phyloP scores from a whole-genome alignment of 2,888 invertebrate genomes.

The Baccha elongata region DNA sequence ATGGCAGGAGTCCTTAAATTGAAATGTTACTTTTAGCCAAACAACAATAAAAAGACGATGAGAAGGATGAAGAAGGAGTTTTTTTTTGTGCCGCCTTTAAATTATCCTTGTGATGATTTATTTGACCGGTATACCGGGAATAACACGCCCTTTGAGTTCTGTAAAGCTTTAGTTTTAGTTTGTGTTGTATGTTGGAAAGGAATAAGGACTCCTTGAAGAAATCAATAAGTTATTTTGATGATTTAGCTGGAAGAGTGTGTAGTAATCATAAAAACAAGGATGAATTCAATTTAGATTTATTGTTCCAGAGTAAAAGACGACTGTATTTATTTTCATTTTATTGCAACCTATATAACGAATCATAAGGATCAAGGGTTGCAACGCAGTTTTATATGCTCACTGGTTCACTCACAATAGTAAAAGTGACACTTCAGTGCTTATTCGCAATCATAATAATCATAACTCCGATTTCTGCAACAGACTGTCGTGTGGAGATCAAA shows the following conservation, averaged over 20 bases:
- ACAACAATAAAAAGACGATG: conserved; percentile 31
- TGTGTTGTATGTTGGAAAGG: conserved; percentile 14
- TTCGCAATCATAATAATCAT: conserved; percentile 70
- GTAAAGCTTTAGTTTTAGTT: conserved; percentile 19
- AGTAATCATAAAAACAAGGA: conserved; percentile 37
- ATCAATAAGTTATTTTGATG: conserved; percentile 70
- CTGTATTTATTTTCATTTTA: conserved; percentile 57
- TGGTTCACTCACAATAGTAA: conserved; percentile 34
- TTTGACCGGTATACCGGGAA: conserved; percentile 54
- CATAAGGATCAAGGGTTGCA: conserved; percentile 3
- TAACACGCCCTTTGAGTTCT: conserved; percentile 67
- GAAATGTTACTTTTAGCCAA: conserved; percentile 63
- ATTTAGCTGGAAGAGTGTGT: conserved; percentile 53
- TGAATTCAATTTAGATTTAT: conserved; percentile 56
- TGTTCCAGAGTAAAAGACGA: conserved; percentile 18
- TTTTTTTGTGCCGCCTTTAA: conserved; percentile 47
- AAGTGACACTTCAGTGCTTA: conserved; percentile 40
- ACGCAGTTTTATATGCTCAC: conserved; percentile 5
- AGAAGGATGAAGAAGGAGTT: conserved; percentile 25
- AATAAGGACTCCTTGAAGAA: conserved; percentile 19
- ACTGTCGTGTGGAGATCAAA: conserved; percentile 26
- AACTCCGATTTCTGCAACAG: conserved; percentile 36
- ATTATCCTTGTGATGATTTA: conserved; percentile 66
- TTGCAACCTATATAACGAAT: conserved; percentile 44
- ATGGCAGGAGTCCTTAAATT: conserved; percentile 49